Evolutionary conservation across 2,113 vertebrate species (phyloP).

Genomic region (Circaetus gallicus): DNA sequence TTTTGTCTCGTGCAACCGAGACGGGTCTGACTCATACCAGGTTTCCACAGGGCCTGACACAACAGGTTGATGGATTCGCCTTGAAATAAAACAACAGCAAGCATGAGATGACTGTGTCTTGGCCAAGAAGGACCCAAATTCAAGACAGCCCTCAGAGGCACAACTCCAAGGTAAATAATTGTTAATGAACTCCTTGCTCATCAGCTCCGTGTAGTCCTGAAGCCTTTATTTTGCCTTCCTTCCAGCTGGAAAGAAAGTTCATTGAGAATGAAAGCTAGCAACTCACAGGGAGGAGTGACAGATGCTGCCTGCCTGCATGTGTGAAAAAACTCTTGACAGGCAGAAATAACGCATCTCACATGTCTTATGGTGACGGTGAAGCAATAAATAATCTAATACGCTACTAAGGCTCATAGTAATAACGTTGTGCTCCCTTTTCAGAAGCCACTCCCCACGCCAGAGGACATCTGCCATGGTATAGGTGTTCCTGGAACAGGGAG

Average conservation of each 20-base stretch:
- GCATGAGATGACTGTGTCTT: neutral
- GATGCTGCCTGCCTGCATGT: constrained; percentile 57
- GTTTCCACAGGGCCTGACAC: constrained; percentile 9
- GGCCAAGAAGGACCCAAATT: neutral
- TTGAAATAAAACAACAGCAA: constrained; percentile 16
- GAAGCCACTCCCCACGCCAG: constrained; percentile 22
- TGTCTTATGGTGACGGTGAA: constrained; percentile 18
- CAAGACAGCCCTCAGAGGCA: neutral
- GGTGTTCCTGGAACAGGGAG: constrained; percentile 60
- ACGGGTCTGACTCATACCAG: neutral
- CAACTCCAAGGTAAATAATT: neutral
- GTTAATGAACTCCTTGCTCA: neutral
- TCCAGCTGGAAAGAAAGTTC: constrained; percentile 27
- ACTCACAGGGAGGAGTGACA: constrained; percentile 36
- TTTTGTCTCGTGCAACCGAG: neutral
- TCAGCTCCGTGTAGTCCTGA: neutral
- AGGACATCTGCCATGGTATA: constrained; percentile 45
- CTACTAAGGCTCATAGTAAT: constrained; percentile 27
- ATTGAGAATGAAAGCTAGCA: constrained; percentile 54
- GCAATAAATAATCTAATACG: constrained; percentile 54
- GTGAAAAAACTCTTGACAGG: constrained; percentile 57
- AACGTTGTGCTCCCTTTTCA: neutral
- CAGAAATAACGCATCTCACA: constrained; percentile 37
- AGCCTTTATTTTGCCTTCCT: constrained; percentile 17
- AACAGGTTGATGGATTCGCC: neutral